Evolutionary conservation across 2,797 vertebrate genomes (phyloP), one percentile per base, ranked within the genome.

Genomic region (Pelodytes ibericus): DNA sequence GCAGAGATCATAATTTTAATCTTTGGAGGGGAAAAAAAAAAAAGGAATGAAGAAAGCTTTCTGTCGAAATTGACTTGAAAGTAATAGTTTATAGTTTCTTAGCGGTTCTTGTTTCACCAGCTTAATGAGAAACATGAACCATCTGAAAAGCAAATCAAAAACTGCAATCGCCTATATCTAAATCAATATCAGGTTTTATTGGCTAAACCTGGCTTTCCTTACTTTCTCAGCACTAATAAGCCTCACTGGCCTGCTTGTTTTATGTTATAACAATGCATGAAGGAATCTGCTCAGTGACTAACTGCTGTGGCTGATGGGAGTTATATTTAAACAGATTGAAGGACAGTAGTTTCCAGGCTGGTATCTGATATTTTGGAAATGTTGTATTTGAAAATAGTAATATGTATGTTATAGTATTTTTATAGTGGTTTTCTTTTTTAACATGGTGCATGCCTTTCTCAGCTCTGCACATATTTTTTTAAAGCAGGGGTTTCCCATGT

Each of bases 1-100:
- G 53, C 80, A 88, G 86, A 89, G 87, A 31, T 85, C 75, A 74
- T 84, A 83, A 80, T 86, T 85, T 88, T 84, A 85, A 87, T 86
- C 71, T 85, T 84, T 80, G 82, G 80, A 73, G 84, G 80, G 74
- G 33, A 36, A 72, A 82, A 82, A 74, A 85, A 80, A 77, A 76
- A 83, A 53, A 16, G 39, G 59, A 74, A 80, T 75, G 71, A 81
- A 65, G 83, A 77, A 83, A 82, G 63, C 80, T 61, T 76, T 60
- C 57, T 39, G 36, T n/a, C 29, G 51, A 62, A 51, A 60, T 13
- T 68, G 56, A 53, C 41, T 29, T 41, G 27, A 67, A 68, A 51
- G 24, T 24, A 72, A 59, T 30, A 33, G 4, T 68, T 72, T 68
- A 72, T 53, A 36, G n/a, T 60, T 31, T 71, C 25, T 4, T 13